phyloP scores from a whole-genome alignment of 2,797 vertebrate genomes.

The Lepilemur ruficaudatus region DNA sequence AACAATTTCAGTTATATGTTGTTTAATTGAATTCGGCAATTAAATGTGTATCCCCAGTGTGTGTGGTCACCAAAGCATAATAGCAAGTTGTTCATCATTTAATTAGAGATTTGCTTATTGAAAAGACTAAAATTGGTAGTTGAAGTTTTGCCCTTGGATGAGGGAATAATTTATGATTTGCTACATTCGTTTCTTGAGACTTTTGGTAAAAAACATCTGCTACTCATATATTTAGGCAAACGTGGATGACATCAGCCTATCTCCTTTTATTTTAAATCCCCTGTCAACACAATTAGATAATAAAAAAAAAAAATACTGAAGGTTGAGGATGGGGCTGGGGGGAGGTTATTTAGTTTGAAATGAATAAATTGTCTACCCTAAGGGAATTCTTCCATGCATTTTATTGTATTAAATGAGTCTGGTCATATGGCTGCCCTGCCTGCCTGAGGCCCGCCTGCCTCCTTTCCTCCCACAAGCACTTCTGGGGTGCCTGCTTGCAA shows the following conservation, averaged over 20 bases:
- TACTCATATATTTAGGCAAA: conserved; percentile 45
- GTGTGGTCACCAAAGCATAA: conserved; percentile 60
- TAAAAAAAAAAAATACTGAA: not conserved
- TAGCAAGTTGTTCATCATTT: conserved; percentile 36
- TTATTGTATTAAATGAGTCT: not conserved
- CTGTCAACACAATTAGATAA: not conserved
- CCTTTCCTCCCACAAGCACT: not conserved
- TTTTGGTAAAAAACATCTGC: conserved; percentile 46
- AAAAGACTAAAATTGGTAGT: conserved; percentile 31
- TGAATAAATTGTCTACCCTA: not conserved
- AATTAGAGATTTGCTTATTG: conserved; percentile 60
- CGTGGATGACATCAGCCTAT: not conserved
- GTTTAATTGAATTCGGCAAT: conserved; percentile 73
- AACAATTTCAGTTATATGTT: conserved; percentile 68
- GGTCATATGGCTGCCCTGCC: not conserved
- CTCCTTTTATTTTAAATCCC: conserved; percentile 31
- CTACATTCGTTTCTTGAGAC: not conserved
- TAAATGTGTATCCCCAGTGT: conserved; percentile 68
- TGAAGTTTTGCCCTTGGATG: conserved; percentile 38
- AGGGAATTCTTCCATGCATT: not conserved
- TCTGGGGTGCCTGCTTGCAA: fast-evolving
- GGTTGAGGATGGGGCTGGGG: not conserved
- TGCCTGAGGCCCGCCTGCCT: not conserved
- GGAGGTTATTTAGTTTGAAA: not conserved
- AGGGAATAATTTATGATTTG: conserved; percentile 52